These are phyloP conservation scores for Sesamia inferens DNA, from an alignment of 2,888 invertebrate genomes.

Conservation along the genomic window DNA sequence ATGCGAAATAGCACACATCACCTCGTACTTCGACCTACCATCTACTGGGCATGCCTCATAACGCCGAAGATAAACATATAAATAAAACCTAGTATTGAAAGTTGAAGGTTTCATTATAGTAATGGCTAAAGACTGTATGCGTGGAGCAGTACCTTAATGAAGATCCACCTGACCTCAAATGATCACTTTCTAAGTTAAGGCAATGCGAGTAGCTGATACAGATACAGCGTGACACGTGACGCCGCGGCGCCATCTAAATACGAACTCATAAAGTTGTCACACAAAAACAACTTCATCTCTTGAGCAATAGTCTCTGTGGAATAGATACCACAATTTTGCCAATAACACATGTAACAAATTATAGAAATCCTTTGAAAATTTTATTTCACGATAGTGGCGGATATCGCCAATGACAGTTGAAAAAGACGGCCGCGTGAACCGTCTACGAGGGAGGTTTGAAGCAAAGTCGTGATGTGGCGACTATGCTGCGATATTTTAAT, in stretches of 20 bases:
- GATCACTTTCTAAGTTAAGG: conserved; percentile 73
- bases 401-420: too few species aligned
- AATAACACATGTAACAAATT: too few species aligned
- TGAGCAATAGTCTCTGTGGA: too few species aligned
- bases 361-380: too few species aligned
- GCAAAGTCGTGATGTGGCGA: too few species aligned
- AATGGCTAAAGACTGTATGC: conserved; percentile 63
- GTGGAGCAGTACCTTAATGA: conserved; percentile 66
- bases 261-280: neutral
- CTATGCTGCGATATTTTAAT: too few species aligned
- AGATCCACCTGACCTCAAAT: conserved; percentile 70
- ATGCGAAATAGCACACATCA: conserved; percentile 13
- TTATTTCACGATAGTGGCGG: too few species aligned
- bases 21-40: conserved; percentile 11
- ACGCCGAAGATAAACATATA: conserved; percentile 33
- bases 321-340: too few species aligned
- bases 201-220: conserved; percentile 33
- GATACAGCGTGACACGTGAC: neutral
- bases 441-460: too few species aligned
- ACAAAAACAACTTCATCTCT: too few species aligned
- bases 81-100: conserved; percentile 47
- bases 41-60: conserved; percentile 26
- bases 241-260: neutral
- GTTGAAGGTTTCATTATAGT: conserved; percentile 49
- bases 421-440: too few species aligned